Evolutionary conservation across 2,797 vertebrate species (phyloP).

Genomic region (Dermochelys coriacea): DNA sequence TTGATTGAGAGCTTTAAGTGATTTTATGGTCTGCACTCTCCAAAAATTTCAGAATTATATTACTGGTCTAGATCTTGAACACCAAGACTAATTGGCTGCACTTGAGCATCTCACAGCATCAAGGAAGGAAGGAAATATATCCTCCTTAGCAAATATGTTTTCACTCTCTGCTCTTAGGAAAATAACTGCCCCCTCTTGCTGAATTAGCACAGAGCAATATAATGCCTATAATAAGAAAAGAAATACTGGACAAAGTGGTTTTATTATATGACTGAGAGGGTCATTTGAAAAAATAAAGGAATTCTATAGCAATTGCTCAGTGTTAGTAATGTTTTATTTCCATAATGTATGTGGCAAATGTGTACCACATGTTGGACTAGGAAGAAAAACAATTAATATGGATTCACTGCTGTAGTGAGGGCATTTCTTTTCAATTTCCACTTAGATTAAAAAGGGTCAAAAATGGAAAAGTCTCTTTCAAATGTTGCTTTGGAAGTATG

Average conservation of each 20-base stretch:
- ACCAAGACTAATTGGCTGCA: not conserved
- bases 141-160: not conserved
- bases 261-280: not conserved
- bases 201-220: not conserved
- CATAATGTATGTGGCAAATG: not conserved
- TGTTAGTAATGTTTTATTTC: not conserved
- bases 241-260: not conserved
- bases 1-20: not conserved
- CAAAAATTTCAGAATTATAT: not conserved
- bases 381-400: accelerated
- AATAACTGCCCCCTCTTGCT: not conserved
- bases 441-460: not conserved
- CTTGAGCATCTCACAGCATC: not conserved
- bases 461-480: accelerated
- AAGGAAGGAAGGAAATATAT: not conserved
- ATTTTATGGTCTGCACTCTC: not conserved
- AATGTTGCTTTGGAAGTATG: accelerated
- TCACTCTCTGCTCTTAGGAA: not conserved
- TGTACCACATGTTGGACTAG: not conserved
- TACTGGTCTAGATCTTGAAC: too few relatives aligned
- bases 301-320: not conserved
- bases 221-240: not conserved
- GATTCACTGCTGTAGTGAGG: not conserved
- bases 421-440: not conserved
- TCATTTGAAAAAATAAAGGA: not conserved